Base-by-base conservation (phyloP, 2,113 vertebrate genomes). In the Machaerirhynchus nigripectus region DNA sequence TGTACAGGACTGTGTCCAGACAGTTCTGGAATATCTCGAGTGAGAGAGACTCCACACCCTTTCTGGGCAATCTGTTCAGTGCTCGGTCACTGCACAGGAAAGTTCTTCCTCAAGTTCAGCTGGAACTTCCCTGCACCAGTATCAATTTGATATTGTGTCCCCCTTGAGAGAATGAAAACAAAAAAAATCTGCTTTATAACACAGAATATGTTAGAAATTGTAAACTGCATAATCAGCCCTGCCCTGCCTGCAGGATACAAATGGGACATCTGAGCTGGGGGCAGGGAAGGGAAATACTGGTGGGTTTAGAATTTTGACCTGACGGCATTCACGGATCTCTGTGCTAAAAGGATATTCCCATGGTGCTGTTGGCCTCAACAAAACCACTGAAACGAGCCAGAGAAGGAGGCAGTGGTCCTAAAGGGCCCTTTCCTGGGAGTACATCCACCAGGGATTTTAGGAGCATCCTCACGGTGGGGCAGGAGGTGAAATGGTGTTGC, bases 261-360 rank as follows among this genome's bases (percentile, higher is more conserved):
- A 77, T 0, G 10, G 50, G 22, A 52, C 15, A 33, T 17, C 59
- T 53, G 33, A 61, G 7, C 37, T 46, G 26, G 20, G 8, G 10
- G 3, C 27, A 81, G 37, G 24, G 27, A 52, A 20, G 3, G 13
- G 4, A 10, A 33, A 47, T 13, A 21, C 9, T 44, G 37, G 7
- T 60, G 22, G 22, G 3, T 71, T 85, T 42, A 42, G 42, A 31
- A n/a, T 59, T 92, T 87, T 78, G 12, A 75, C 31, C 5, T 0
- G 0, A 27, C 35, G 1, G 1, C 3, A 57, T 65, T 39, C 65
- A 65, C 24, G 61, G 40, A 33, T 4, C 69, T 52, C 28, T 69
- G 0, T 19, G 13, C 24, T 52, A 31, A 68, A 75, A 92, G 44
- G 19, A 56, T 3, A 19, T 39, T 78, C 15, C 35, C 9, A 37